Percentiles rank a stretch among this genome's conserved stretches.
phyloP scores from a whole-genome alignment of 2,113 vertebrate species.

The Oncorhynchus clarkii region DNA sequence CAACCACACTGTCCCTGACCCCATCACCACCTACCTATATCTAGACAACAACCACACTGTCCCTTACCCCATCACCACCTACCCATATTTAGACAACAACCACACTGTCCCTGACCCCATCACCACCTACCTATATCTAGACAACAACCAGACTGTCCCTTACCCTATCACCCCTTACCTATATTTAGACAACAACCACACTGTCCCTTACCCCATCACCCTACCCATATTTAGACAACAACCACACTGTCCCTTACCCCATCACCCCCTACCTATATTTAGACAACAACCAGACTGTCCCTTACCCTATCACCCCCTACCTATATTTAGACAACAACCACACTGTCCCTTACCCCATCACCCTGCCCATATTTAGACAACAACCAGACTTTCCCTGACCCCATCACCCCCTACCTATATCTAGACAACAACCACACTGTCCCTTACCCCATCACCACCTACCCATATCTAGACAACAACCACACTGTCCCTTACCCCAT shows the following conservation, averaged over 20 bases:
- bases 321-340: no score
- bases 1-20: constrained; percentile 19
- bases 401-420: constrained; percentile 26
- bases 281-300: constrained; percentile 30
- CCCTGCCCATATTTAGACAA: no score
- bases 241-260: constrained; percentile 6
- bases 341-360: no score
- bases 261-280: constrained; percentile 31
- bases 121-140: constrained; percentile 38
- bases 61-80: no score
- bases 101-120: constrained; percentile 8
- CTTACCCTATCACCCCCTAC: constrained; percentile 4
- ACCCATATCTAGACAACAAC: no score
- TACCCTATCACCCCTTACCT: neutral
- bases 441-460: constrained; percentile 8
- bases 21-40: neutral
- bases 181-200: no score
- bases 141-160: constrained; percentile 25
- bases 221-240: no score
- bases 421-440: constrained; percentile 32
- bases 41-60: no score
- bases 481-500: no score
- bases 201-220: no score
- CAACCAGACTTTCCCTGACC: neutral
- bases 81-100: no score